Evolutionary conservation across 2,888 invertebrate species (phyloP).

Genomic region (Minunthozetes semirufus): DNA sequence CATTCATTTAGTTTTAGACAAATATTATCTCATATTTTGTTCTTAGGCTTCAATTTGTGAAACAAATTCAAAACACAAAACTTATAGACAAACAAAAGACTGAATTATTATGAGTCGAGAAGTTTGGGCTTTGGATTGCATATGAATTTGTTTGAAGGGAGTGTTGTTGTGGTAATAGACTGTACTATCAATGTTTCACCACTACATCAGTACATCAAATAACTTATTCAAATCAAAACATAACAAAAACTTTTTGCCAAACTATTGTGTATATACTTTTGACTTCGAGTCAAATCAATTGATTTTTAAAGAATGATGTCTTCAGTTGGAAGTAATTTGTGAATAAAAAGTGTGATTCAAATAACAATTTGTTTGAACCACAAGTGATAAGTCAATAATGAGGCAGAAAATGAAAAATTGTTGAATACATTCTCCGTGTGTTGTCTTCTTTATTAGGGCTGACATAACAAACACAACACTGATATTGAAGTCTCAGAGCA

Average conservation of each 20-base stretch:
- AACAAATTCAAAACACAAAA: not conserved
- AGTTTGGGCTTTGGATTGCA: not conserved
- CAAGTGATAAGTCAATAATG: constrained; percentile 12
- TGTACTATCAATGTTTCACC: too few species aligned
- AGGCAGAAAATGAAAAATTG: not conserved
- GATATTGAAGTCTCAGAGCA: not conserved
- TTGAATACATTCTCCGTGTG: not conserved
- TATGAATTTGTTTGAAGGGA: not conserved
- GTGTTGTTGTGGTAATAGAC: not conserved
- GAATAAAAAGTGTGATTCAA: not conserved
- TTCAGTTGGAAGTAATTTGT: not conserved
- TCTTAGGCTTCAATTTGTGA: not conserved
- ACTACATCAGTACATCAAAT: not conserved
- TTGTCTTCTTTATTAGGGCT: constrained; percentile 21
- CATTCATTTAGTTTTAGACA: not conserved
- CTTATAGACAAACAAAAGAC: not conserved
- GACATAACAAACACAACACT: constrained; percentile 21
- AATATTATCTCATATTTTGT: not conserved
- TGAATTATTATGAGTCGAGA: not conserved
- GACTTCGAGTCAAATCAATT: not conserved
- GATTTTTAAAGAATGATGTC: not conserved
- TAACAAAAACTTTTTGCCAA: not conserved
- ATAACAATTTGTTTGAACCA: not conserved
- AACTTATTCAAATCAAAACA: constrained; percentile 8
- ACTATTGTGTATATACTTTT: not conserved